A percentile compares a stretch with the other conserved stretches of the same genome.
These are phyloP conservation scores for Troides oblongomaculatus DNA, from an alignment of 2,888 invertebrate species.

Conservation along the genomic window DNA sequence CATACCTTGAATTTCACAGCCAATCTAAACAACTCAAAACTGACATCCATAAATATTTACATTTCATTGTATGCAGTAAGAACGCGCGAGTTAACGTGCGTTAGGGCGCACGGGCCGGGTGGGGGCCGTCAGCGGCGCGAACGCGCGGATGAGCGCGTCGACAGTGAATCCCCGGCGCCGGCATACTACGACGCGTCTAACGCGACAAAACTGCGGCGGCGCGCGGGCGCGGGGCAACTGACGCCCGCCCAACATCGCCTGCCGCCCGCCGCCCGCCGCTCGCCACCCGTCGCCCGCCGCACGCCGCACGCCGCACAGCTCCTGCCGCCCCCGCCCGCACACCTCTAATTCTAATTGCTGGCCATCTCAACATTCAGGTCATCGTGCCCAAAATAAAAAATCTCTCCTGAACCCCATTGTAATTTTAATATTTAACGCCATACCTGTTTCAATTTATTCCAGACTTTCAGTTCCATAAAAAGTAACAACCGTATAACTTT, in stretches of 20 bases:
- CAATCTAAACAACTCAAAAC: conserved; percentile 79
- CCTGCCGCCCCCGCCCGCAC: conserved; percentile 44
- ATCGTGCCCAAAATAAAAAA: conserved; percentile 68
- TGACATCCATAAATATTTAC: conserved; percentile 80
- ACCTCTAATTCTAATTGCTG: conserved; percentile 71
- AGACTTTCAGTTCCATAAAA: conserved; percentile 61
- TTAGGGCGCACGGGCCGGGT: conserved; percentile 54
- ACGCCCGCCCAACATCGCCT: conserved; percentile 37
- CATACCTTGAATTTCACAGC: conserved; percentile 79
- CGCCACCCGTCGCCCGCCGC: conserved; percentile 37
- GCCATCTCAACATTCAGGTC: conserved; percentile 72
- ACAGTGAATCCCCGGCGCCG: conserved; percentile 64
- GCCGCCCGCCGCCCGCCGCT: conserved; percentile 43
- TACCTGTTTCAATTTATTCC: conserved; percentile 53
- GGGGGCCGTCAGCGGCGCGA: conserved; percentile 42
- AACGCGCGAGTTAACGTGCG: conserved; percentile 62
- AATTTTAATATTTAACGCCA: conserved; percentile 63
- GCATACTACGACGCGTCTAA: conserved; percentile 48
- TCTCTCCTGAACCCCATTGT: conserved; percentile 52
- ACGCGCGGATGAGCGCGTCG: conserved; percentile 39
- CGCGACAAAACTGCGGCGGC: conserved; percentile 41
- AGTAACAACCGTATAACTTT: conserved; percentile 57
- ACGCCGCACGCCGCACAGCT: conserved; percentile 43
- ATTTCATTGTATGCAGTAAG: conserved; percentile 69
- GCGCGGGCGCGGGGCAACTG: conserved; percentile 34